phyloP scores from a whole-genome alignment of 2,797 vertebrate genomes.

The Danio aesculapii region DNA sequence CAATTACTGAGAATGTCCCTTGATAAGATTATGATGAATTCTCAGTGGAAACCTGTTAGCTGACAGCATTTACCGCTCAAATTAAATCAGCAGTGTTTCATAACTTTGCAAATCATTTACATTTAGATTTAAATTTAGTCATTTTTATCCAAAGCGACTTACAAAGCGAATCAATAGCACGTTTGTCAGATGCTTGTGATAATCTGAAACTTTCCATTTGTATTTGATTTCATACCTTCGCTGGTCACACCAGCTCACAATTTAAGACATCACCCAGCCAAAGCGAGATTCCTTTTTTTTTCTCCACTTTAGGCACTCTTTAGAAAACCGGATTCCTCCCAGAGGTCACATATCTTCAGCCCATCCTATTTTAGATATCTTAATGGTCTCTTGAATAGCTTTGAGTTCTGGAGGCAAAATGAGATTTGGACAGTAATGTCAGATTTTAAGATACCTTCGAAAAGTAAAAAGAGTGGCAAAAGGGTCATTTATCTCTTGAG shows the following conservation, averaged over 20 bases:
- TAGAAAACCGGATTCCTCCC: slow-evolving; percentile 33
- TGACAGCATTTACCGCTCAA: background rate
- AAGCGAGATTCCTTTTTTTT: slow-evolving; percentile 8
- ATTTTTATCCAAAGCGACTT: no score
- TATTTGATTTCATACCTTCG: background rate
- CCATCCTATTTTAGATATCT: slow-evolving; percentile 48
- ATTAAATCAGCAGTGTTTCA: background rate
- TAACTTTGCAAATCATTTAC: no score
- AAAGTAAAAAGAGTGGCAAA: slow-evolving; percentile 6
- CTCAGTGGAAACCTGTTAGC: slow-evolving; percentile 1
- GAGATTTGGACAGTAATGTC: slow-evolving; percentile 47
- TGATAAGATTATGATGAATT: background rate
- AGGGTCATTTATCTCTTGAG: slow-evolving; percentile 20
- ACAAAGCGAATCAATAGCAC: slow-evolving; percentile 8
- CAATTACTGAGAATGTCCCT: background rate
- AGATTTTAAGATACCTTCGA: slow-evolving; percentile 45
- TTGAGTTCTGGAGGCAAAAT: slow-evolving; percentile 52
- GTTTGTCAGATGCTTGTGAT: background rate
- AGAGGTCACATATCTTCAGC: slow-evolving; percentile 33
- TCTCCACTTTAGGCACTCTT: slow-evolving; percentile 29
- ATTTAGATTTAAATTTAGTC: no score
- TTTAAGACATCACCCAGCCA: slow-evolving; percentile 15
- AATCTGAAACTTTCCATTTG: background rate
- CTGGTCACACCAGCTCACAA: background rate
- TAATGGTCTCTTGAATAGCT: slow-evolving; percentile 48